Percentiles rank a stretch among this genome's conserved stretches.
These are phyloP conservation scores for Acleris cristana DNA, from an alignment of 2,888 invertebrate genomes.

Conservation along the genomic window DNA sequence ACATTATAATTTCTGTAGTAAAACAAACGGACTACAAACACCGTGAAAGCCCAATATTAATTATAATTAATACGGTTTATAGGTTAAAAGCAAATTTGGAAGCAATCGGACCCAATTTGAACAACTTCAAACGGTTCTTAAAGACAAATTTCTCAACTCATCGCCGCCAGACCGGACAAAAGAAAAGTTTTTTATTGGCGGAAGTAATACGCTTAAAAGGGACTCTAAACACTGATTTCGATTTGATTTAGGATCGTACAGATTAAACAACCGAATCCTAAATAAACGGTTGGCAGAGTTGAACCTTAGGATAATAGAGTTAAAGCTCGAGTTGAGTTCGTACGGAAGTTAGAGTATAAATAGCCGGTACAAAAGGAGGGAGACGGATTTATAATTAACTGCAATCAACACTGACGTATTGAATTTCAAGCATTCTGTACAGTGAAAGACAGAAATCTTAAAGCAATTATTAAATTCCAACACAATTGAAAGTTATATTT, in stretches of 20 bases:
- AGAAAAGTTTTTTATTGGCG: slow-evolving; percentile 72
- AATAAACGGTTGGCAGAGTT: slow-evolving; percentile 41
- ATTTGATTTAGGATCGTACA: slow-evolving; percentile 74
- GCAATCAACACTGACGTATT: slow-evolving; percentile 83
- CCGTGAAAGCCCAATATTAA: slow-evolving; percentile 10
- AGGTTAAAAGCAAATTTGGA: slow-evolving; percentile 38
- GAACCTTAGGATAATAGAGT: slow-evolving; percentile 39
- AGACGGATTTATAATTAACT: slow-evolving; percentile 83
- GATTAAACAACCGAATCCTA: slow-evolving; percentile 64
- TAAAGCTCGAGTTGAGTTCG: slow-evolving; percentile 39
- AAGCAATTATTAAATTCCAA: neutral
- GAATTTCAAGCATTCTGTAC: slow-evolving; percentile 78
- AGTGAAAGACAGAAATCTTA: slow-evolving; percentile 49
- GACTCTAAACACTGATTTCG: slow-evolving; percentile 71
- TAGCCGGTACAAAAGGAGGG: slow-evolving; percentile 77
- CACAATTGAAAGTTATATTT: no score
- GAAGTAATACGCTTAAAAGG: slow-evolving; percentile 74
- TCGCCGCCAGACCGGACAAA: slow-evolving; percentile 52
- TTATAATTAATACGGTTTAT: slow-evolving; percentile 26
- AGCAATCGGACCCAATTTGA: slow-evolving; percentile 28
- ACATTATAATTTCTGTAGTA: neutral
- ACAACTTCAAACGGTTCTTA: slow-evolving; percentile 37
- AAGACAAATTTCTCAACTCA: slow-evolving; percentile 39
- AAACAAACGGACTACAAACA: neutral
- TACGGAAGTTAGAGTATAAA: slow-evolving; percentile 54